These are phyloP conservation scores for Ascaphus truei DNA, from an alignment of 2,113 vertebrate species.

Conservation along the genomic window DNA sequence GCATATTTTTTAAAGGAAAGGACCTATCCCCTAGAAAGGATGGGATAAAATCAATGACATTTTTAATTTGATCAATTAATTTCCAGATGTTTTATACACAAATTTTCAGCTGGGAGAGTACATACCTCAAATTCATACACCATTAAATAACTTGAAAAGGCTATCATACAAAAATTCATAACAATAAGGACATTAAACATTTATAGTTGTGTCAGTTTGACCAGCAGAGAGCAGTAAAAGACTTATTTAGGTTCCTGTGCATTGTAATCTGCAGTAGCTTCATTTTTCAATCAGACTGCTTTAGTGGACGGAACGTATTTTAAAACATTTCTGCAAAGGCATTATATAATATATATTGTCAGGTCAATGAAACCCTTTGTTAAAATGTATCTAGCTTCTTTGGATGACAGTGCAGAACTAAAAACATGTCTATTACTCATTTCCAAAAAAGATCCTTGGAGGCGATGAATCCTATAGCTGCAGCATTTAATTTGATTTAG, in stretches of 20 bases:
- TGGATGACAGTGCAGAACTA: constrained; percentile 37
- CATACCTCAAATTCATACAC: constrained; percentile 14
- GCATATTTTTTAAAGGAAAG: too few species aligned
- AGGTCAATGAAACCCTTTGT: constrained; percentile 53
- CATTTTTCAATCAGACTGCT: constrained; percentile 34
- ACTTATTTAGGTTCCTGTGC: constrained; percentile 46
- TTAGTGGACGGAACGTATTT: constrained; percentile 39
- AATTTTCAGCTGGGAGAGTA: not conserved
- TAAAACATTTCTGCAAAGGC: constrained; percentile 48
- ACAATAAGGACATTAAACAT: not conserved
- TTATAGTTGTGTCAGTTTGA: not conserved
- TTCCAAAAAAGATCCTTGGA: constrained; percentile 10
- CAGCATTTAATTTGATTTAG: constrained; percentile 23
- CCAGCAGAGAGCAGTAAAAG: constrained; percentile 66
- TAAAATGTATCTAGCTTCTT: constrained; percentile 46
- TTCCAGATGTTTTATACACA: not conserved
- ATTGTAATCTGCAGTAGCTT: constrained; percentile 5
- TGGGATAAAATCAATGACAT: too few species aligned
- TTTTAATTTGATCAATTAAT: too few species aligned
- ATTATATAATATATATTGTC: constrained; percentile 44
- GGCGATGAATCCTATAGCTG: constrained; percentile 18
- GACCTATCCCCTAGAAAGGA: too few species aligned
- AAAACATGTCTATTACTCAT: constrained; percentile 28
- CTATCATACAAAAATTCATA: not conserved
- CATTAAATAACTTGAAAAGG: constrained; percentile 4